Conservation (phyloP, 2,797 vertebrate species). For the Amniataba percoides region DNA sequence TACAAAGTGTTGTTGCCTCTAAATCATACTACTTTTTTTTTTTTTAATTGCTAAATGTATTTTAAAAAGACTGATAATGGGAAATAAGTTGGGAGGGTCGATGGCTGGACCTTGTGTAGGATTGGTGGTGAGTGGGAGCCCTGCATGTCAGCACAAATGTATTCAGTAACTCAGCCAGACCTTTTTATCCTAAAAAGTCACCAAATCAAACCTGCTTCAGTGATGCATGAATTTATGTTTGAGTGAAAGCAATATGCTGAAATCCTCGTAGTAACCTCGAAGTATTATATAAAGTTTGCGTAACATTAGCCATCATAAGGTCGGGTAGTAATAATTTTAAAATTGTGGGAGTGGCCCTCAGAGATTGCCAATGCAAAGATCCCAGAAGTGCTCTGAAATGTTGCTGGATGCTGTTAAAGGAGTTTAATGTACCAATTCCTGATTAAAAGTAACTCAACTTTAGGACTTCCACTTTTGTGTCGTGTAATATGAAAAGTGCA, state of each 20-base stretch:
- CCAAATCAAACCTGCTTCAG: neutral
- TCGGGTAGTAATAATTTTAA: no score
- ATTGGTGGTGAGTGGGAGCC: constrained; percentile 31
- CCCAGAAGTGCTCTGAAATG: neutral
- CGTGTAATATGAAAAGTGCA: neutral
- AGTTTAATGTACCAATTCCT: no score
- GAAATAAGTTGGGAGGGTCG: constrained; percentile 3
- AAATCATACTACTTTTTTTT: neutral
- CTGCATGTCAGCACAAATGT: constrained; percentile 4
- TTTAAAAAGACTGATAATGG: constrained; percentile 25
- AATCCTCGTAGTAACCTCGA: no score
- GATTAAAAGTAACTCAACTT: no score
- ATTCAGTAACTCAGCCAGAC: constrained; percentile 3
- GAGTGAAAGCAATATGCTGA: neutral
- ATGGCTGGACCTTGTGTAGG: constrained; percentile 6
- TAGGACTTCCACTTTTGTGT: neutral
- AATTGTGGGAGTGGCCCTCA: no score
- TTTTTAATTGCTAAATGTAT: constrained; percentile 1
- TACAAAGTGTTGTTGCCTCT: neutral
- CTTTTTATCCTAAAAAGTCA: neutral
- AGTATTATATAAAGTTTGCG: neutral
- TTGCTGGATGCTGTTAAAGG: neutral
- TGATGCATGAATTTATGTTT: neutral
- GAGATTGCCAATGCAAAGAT: no score
- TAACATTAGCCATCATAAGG: neutral